phyloP scores from a whole-genome alignment of 2,113 vertebrate species.

The Megaceryle torquata region DNA sequence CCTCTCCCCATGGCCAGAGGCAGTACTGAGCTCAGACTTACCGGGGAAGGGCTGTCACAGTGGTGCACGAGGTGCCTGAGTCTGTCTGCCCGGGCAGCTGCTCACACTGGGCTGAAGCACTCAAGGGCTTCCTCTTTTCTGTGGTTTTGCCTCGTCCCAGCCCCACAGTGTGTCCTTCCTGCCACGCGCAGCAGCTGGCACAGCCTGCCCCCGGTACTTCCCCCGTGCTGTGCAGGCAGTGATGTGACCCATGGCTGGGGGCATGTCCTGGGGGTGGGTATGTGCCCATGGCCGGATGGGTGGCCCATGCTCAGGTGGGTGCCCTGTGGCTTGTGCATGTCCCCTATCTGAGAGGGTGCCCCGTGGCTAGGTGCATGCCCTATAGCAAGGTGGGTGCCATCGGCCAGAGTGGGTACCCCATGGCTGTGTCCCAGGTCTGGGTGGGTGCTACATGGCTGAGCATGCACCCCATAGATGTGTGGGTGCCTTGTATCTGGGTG shows the following conservation, averaged over 20 bases:
- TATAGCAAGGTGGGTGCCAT: background rate
- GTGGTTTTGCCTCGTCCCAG: background rate
- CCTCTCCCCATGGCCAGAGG: accelerated
- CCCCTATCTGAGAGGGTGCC: background rate
- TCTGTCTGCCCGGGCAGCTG: background rate
- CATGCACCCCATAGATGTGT: background rate
- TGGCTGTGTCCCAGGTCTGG: accelerated
- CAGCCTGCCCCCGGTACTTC: background rate
- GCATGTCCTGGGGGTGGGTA: background rate
- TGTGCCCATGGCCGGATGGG: background rate
- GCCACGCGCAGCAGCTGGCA: background rate
- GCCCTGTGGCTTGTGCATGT: too few relatives aligned
- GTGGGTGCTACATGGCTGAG: background rate
- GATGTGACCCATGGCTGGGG: accelerated
- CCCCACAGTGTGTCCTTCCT: constrained; percentile 21
- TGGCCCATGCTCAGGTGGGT: background rate
- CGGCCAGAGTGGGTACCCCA: too few relatives aligned
- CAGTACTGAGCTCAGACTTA: background rate
- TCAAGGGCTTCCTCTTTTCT: constrained; percentile 16
- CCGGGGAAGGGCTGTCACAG: accelerated
- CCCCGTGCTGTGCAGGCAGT: background rate
- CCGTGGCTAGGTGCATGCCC: background rate
- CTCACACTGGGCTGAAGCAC: background rate
- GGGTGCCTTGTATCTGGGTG: background rate
- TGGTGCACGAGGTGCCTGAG: accelerated